A percentile compares a stretch with the other conserved stretches of the same genome.
Evolutionary conservation across 2,888 invertebrate species (phyloP).

Genomic region (Plagodis pulveraria): DNA sequence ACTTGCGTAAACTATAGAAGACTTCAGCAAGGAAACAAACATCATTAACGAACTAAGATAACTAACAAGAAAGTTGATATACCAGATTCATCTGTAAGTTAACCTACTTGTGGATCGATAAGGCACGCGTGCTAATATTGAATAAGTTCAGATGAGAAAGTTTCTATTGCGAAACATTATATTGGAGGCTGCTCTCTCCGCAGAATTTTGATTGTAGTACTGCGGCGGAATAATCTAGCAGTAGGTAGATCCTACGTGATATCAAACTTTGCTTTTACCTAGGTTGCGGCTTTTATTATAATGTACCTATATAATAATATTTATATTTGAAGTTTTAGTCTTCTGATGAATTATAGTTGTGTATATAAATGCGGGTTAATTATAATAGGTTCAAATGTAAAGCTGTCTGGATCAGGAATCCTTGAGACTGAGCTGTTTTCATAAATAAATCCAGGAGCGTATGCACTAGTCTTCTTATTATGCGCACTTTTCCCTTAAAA

Average conservation of each 20-base stretch:
- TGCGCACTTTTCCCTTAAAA: too few species aligned
- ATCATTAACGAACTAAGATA: conserved; percentile 37
- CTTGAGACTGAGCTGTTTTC: too few species aligned
- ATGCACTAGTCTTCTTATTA: too few species aligned
- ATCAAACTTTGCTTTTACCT: not conserved
- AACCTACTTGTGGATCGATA: conserved; percentile 47
- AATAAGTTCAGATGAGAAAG: conserved; percentile 79
- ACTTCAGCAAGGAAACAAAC: not conserved
- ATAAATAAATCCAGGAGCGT: too few species aligned
- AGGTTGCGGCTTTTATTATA: too few species aligned
- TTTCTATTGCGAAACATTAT: conserved; percentile 76
- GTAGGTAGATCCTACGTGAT: not conserved
- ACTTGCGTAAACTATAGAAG: too few species aligned
- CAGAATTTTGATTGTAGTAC: conserved; percentile 78
- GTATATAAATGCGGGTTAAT: too few species aligned
- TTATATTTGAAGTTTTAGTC: too few species aligned
- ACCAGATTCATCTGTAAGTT: conserved; percentile 56
- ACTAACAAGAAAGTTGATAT: conserved; percentile 32
- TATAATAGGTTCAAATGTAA: too few species aligned
- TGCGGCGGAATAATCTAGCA: conserved; percentile 30
- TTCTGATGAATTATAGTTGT: too few species aligned
- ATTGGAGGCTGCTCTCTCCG: conserved; percentile 64
- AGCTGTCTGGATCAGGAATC: too few species aligned
- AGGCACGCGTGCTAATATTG: conserved; percentile 70
- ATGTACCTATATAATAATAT: too few species aligned